Percentiles rank a stretch among this genome's conserved stretches.
phyloP scores from a whole-genome alignment of 1,140 invertebrate species.

The Mamestra configurata region DNA sequence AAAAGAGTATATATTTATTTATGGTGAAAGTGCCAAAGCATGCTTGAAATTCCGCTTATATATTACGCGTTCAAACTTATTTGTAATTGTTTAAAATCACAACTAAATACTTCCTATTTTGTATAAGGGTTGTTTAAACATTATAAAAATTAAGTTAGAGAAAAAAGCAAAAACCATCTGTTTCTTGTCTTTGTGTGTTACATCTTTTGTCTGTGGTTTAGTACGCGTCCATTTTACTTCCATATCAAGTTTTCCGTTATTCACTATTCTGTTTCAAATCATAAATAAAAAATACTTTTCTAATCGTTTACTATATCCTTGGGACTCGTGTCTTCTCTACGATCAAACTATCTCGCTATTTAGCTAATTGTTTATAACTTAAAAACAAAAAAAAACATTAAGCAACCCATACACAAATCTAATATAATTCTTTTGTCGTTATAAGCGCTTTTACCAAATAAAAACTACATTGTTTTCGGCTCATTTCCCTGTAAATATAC shows the following conservation, averaged over 20 bases:
- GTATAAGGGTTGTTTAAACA: slow-evolving; percentile 43
- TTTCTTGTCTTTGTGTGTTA: neutral
- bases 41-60: slow-evolving; percentile 65
- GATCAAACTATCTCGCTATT: neutral
- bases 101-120: slow-evolving; percentile 11
- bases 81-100: slow-evolving; percentile 45
- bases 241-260: neutral
- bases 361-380: neutral
- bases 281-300: too few relatives aligned
- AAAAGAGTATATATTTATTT: slow-evolving; percentile 64
- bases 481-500: slow-evolving; percentile 77
- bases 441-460: slow-evolving; percentile 85
- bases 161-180: neutral
- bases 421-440: slow-evolving; percentile 58
- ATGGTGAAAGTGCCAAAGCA: slow-evolving; percentile 83
- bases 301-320: too few relatives aligned
- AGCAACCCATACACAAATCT: slow-evolving; percentile 34
- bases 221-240: neutral
- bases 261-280: too few relatives aligned
- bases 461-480: slow-evolving; percentile 67
- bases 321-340: neutral
- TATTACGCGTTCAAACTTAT: slow-evolving; percentile 44
- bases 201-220: slow-evolving; percentile 3
- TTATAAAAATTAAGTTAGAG: neutral
- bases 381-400: slow-evolving; percentile 6